Evolutionary conservation across 2,888 invertebrate species (phyloP).

Genomic region (Brenthis daphne): DNA sequence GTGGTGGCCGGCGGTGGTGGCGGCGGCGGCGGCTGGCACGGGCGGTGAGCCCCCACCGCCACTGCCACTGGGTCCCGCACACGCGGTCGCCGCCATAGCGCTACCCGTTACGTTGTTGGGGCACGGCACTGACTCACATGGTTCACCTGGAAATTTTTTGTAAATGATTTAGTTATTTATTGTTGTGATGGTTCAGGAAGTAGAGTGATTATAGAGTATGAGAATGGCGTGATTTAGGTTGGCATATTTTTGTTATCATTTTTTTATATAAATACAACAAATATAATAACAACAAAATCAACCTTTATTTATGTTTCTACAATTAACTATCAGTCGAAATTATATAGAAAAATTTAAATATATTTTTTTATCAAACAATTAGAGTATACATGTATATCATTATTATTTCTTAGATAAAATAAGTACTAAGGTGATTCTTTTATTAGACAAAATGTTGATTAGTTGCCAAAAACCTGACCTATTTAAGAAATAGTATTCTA

Average conservation of each 20-base stretch:
- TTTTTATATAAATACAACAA: too few species aligned
- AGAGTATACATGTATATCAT: background rate
- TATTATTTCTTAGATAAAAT: conserved; percentile 33
- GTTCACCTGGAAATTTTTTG: conserved; percentile 82
- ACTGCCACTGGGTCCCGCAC: conserved; percentile 77
- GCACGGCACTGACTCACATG: conserved; percentile 90
- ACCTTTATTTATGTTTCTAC: too few species aligned
- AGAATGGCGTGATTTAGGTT: too few species aligned
- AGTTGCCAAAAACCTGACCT: conserved; percentile 63
- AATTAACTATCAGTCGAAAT: too few species aligned
- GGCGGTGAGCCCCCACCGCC: conserved; percentile 78
- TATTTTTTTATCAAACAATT: background rate
- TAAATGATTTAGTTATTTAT: conserved; percentile 16
- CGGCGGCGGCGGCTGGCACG: conserved; percentile 82
- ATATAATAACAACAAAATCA: too few species aligned
- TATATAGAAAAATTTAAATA: background rate
- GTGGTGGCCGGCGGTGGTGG: conserved; percentile 89
- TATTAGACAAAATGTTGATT: conserved; percentile 51
- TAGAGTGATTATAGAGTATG: too few species aligned
- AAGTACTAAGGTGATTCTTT: conserved; percentile 21
- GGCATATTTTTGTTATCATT: too few species aligned
- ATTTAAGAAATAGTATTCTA: conserved; percentile 50
- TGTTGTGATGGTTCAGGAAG: background rate
- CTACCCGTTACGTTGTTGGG: conserved; percentile 84
- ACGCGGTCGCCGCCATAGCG: conserved; percentile 76